A percentile compares a stretch with the other conserved stretches of the same genome.
Conservation (phyloP, 64 coral and sea anemone species). For the Dendrophyllia cribrosa region DNA sequence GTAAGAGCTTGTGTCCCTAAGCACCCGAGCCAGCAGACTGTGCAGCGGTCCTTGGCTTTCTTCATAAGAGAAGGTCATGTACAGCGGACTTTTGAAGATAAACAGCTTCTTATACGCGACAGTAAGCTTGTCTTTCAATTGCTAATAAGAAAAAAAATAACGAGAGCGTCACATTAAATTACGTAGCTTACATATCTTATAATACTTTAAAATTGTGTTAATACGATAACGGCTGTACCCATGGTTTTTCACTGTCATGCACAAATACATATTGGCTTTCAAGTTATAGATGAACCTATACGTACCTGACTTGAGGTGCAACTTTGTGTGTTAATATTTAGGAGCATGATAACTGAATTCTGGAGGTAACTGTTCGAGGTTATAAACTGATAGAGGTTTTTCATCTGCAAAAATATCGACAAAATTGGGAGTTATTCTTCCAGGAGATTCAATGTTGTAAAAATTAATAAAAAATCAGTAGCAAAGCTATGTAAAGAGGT, state of each 20-base stretch:
- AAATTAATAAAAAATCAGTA: no score
- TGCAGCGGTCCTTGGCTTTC: constrained; percentile 8
- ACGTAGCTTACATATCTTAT: not conserved
- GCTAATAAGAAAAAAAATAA: not conserved
- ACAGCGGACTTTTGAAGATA: not conserved
- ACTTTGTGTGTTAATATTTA: not conserved
- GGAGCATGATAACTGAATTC: not conserved
- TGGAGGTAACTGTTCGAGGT: not conserved
- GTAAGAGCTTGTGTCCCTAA: constrained; percentile 1
- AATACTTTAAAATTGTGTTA: not conserved
- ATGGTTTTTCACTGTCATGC: no score
- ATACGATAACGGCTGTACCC: no score
- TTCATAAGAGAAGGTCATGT: constrained; percentile 32
- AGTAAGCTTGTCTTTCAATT: not conserved
- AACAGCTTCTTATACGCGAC: not conserved
- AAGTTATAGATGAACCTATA: not conserved
- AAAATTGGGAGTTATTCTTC: no score
- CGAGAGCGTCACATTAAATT: no score
- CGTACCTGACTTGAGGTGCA: constrained; percentile 6
- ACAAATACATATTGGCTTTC: no score
- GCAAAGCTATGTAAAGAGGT: no score
- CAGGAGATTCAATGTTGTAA: no score
- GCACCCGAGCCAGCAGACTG: not conserved
- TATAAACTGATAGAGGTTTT: not conserved
- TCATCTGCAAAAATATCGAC: not conserved